Conservation (phyloP, 2,797 vertebrate genomes). For the Aldrovandia affinis region DNA sequence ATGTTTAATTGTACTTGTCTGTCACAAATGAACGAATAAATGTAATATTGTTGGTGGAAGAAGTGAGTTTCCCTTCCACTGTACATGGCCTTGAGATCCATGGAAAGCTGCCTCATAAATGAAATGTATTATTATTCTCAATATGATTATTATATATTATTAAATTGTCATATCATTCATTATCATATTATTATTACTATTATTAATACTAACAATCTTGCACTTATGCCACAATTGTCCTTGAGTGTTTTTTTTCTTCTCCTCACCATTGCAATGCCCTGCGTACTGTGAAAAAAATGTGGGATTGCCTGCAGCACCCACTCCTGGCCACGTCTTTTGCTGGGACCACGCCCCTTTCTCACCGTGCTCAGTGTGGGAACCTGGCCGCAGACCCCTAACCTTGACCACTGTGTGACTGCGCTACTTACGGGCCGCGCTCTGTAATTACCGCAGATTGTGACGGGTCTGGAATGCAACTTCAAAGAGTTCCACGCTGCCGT, state of each 20-base stretch:
- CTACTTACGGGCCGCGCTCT: slow-evolving; percentile 13
- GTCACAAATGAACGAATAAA: no score
- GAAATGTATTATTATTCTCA: neutral
- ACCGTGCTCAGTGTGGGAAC: slow-evolving; percentile 69
- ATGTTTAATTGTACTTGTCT: no score
- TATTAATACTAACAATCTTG: no score
- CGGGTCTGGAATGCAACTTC: slow-evolving; percentile 31
- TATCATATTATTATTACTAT: neutral
- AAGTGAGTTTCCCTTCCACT: neutral
- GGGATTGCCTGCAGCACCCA: neutral
- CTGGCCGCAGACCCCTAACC: slow-evolving; percentile 67
- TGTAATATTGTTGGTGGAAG: neutral
- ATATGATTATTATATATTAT: no score
- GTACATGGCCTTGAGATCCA: neutral
- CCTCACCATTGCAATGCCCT: neutral
- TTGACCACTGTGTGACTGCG: slow-evolving; percentile 64
- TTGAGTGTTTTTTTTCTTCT: no score
- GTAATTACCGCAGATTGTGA: slow-evolving; percentile 19
- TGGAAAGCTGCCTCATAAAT: neutral
- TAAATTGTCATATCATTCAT: no score
- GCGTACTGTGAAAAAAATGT: neutral
- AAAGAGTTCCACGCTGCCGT: neutral
- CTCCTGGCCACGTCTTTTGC: neutral
- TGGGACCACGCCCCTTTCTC: neutral
- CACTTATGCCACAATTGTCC: no score